Evolutionary conservation across 1,140 invertebrate genomes (phyloP), one percentile per base, ranked within the genome.

Genomic region (Arctopsyche grandis): DNA sequence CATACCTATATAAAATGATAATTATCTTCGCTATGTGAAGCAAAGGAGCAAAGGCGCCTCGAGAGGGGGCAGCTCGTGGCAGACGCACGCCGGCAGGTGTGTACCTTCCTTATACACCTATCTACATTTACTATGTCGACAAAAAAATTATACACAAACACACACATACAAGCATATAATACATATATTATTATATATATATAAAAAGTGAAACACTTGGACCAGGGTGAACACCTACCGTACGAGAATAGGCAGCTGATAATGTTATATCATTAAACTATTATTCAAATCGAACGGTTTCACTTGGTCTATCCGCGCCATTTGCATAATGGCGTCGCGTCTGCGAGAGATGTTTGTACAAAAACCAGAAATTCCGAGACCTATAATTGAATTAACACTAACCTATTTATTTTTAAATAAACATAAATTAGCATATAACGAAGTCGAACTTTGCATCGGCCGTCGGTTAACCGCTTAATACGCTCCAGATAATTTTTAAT

Each of bases 11-110:
- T 22, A 66, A 66, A 66, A 66, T 66, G 63, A 66, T 66, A 66
- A 66, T 66, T 66, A 66, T 66, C 63, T 66, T 66, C 63, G 22
- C 63, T 24, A 52, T 66, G 63, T 24, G 24, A 66, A 60, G 56
- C 21, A 60, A 21, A 66, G 63, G 63, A 66, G 52, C 26, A 74
- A 38, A 74, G 74, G 74, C 74, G 78, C 73, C 63, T 56, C 60
- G 26, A 56, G 46, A 56, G 78, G 60, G 56, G 66, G 73, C 38
- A 52, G 81, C 81, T 80, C 81, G 81, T 82, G 81, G 75, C 73
- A 63, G 81, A 78, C 81, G 79, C 81, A 77, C 81, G 81, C 78
- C 71, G 79, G 81, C 81, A 82, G 81, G 81, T 82, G 81, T 78
- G 71, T 14, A 69, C 78, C 78, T 48, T 24, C 75, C 75, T 44